Evolutionary conservation across 92 coral and sea anemone genomes (phyloP), one percentile per base, ranked within the genome.

Genomic region (Pocillopora grandis): DNA sequence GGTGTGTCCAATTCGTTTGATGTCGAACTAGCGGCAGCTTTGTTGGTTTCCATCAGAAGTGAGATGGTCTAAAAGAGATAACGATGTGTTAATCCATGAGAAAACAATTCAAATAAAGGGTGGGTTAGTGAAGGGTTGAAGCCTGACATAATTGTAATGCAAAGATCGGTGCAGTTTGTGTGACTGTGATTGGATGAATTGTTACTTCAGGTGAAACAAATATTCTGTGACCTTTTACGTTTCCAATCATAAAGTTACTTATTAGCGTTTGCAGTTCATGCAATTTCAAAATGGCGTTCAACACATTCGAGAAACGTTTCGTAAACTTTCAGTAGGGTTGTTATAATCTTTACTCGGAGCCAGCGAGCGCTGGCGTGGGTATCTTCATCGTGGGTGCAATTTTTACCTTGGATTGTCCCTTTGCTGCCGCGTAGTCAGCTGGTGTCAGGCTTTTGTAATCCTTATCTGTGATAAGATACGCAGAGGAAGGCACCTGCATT

Each of bases 1-100:
- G 97, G 92, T 56, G 93, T 93, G 87, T 93, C 93, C 62, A 79
- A 85, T 17, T 94, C 82, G 80, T 93, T 92, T 20, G 97, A 93
- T 18, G 89, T 80, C 66, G 88, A 94, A 5, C 84, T 76, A 49
- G 90, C 90, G 10, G 97, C 90, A 8, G 92, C 80, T 87, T 93
- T 93, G 84, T 93, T 93, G 80, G 90, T 93, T 15, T 83, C 69
- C 73, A 93, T 56, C 14, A 93, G 87, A 65, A 91, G 80, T 0
- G 37, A 16, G 7, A 67, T 27, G 75, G 2, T 37, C 37, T 63
- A 12, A 17, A 20, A 20, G 12, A 9, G 42, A 17, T 37, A 73
- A 11, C 52, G 8, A 27, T 27, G 52, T 42, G 52, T 12, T 6
- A 48, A 19, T 37, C 5, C 10, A 11, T 9, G n/a, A 37, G 76